Conservation (phyloP, 2,113 vertebrate species). For the Pholis gunnellus region DNA sequence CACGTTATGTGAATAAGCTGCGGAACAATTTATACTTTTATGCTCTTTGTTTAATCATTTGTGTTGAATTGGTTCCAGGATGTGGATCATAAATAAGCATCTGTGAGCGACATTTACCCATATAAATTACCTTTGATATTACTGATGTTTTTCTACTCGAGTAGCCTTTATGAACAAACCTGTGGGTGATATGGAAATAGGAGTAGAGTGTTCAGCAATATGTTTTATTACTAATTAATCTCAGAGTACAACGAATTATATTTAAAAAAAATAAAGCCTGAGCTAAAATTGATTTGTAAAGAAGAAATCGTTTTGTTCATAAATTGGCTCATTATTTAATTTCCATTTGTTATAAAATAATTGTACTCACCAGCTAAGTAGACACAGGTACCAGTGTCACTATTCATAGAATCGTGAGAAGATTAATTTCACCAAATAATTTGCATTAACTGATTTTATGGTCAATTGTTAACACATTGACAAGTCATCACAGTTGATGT, state of each 20-base stretch:
- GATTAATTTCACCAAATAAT: not conserved
- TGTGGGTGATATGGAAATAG: not conserved
- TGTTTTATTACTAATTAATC: not conserved
- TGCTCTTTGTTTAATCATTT: conserved; percentile 5
- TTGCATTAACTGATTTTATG: not conserved
- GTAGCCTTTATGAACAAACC: not conserved
- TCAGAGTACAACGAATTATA: not conserved
- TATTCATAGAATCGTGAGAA: not conserved
- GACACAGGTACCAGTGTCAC: not conserved
- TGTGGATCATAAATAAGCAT: conserved; percentile 8
- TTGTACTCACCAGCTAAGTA: not conserved
- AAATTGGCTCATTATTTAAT: not conserved
- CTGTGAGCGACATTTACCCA: conserved; percentile 8
- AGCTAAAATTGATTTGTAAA: not conserved
- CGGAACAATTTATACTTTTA: not conserved
- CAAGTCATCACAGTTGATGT: not conserved
- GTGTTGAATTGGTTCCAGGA: not conserved
- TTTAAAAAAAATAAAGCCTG: not conserved
- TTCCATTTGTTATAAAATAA: not conserved
- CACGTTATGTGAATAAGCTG: not conserved
- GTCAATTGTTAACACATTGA: not conserved
- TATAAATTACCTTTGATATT: not conserved
- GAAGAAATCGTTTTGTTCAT: not conserved
- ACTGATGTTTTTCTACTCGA: not conserved
- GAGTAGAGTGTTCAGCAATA: not conserved